Evolutionary conservation across 2,113 vertebrate species (phyloP).

Genomic region (Ailurus styani): DNA sequence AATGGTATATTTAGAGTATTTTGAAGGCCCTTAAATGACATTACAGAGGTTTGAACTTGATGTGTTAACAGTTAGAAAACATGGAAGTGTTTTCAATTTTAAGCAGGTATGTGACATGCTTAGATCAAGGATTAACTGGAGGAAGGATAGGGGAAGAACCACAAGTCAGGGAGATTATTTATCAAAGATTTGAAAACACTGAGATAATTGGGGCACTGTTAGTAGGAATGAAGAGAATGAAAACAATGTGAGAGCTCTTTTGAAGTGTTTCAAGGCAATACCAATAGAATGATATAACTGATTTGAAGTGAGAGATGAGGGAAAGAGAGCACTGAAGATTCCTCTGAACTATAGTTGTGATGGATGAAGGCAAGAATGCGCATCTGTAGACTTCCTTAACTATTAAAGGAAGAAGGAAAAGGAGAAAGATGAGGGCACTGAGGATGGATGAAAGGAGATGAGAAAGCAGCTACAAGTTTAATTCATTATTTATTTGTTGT

Average conservation of each 20-base stretch:
- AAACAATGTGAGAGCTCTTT: neutral
- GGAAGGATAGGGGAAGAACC: neutral
- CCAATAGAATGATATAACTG: neutral
- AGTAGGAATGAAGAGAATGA: neutral
- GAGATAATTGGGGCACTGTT: conserved; percentile 11
- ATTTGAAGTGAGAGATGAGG: neutral
- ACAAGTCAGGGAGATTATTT: conserved; percentile 3
- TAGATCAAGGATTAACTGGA: neutral
- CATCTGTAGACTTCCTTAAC: neutral
- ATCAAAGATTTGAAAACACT: conserved; percentile 3
- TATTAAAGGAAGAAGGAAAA: neutral
- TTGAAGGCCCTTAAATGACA: neutral
- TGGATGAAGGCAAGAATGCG: neutral
- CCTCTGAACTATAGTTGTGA: neutral
- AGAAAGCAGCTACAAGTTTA: neutral
- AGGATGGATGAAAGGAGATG: neutral
- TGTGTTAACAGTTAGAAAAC: conserved; percentile 11
- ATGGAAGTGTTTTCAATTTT: neutral
- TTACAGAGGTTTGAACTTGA: neutral
- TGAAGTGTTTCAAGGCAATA: neutral
- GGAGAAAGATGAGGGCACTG: neutral
- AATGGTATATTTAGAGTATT: neutral
- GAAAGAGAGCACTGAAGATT: neutral
- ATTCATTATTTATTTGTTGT: neutral
- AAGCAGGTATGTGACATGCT: neutral